Evolutionary conservation across 2,888 invertebrate genomes (phyloP).

Genomic region (Limnephilus lunatus): DNA sequence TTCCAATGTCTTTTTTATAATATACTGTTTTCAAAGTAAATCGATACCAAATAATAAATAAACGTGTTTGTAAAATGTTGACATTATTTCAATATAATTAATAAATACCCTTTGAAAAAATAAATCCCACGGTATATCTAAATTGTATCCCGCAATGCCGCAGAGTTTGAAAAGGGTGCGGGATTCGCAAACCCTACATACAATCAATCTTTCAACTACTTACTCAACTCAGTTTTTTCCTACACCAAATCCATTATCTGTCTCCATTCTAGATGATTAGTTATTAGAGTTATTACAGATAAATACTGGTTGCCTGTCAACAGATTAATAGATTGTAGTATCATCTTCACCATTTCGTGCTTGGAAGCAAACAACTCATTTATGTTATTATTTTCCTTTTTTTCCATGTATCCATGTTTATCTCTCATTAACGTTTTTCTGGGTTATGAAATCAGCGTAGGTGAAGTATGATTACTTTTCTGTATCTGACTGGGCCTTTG

Average conservation of each 20-base stretch:
- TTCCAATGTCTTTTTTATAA: too few species aligned
- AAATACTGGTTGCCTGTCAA: neutral
- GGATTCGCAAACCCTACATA: neutral
- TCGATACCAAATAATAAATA: too few species aligned
- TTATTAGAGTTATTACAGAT: neutral
- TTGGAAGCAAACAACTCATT: neutral
- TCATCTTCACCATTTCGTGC: neutral
- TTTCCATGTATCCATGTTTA: neutral
- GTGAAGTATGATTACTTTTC: neutral
- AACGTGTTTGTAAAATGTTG: too few species aligned
- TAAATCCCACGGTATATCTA: too few species aligned
- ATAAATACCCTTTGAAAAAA: too few species aligned
- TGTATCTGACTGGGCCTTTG: neutral
- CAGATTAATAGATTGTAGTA: neutral
- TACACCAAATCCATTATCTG: neutral
- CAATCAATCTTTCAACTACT: neutral
- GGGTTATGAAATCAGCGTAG: neutral
- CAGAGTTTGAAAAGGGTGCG: too few species aligned
- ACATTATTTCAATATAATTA: too few species aligned
- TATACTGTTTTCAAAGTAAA: too few species aligned
- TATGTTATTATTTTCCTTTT: neutral
- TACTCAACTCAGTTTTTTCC: neutral
- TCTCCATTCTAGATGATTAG: neutral
- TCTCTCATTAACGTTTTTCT: neutral
- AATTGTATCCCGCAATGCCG: too few species aligned